Evolutionary conservation across 2,113 vertebrate species (phyloP).

Genomic region (Pycnonotus jocosus): DNA sequence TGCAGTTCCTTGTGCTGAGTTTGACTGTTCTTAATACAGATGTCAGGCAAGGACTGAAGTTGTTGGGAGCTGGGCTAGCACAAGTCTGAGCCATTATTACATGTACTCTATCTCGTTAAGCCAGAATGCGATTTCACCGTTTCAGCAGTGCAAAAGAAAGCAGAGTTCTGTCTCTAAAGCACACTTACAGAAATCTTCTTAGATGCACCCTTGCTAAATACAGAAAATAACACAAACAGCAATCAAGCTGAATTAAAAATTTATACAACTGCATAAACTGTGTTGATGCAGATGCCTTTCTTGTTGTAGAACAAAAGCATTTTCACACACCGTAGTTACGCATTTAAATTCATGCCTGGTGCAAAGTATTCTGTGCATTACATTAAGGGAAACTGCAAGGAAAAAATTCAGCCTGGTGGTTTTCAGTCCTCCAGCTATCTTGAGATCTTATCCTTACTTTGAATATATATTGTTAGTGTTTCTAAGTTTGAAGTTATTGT

Average conservation of each 20-base stretch:
- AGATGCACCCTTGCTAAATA: neutral
- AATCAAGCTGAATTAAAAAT: neutral
- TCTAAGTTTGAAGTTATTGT: neutral
- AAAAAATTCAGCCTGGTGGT: neutral
- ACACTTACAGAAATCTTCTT: neutral
- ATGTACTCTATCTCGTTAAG: accelerated
- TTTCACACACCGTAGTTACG: neutral
- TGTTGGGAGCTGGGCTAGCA: neutral
- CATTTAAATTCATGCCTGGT: neutral
- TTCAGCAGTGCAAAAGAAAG: neutral
- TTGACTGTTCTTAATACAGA: neutral
- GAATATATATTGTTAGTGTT: neutral
- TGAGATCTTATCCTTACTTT: neutral
- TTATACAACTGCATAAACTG: neutral
- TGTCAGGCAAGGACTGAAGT: neutral
- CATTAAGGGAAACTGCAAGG: neutral
- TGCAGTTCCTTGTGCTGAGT: neutral
- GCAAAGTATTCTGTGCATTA: neutral
- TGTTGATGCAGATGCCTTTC: neutral
- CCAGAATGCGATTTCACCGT: neutral
- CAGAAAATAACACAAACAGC: neutral
- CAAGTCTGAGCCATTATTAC: neutral
- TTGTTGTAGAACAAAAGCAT: neutral
- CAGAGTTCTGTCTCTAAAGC: neutral
- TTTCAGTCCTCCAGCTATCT: neutral